A percentile compares a stretch with the other conserved stretches of the same genome.
These are phyloP conservation scores for Otocyon megalotis DNA, from an alignment of 2,113 vertebrate species.

Conservation along the genomic window DNA sequence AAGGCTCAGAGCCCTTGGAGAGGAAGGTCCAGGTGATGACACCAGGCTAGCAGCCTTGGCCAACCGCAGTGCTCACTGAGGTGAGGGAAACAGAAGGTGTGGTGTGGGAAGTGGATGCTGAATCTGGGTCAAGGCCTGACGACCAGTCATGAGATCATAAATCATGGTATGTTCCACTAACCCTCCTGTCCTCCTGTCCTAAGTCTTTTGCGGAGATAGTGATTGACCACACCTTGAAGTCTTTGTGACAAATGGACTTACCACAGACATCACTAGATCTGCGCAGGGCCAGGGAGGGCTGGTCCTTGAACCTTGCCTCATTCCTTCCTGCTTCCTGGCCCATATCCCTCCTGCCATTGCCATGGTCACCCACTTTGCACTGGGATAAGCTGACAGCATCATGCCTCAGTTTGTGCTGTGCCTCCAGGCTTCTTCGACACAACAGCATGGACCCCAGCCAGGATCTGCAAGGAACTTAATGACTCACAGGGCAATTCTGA, in stretches of 20 bases:
- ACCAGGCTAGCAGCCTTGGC: background rate
- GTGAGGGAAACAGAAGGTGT: background rate
- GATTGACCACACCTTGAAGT: background rate
- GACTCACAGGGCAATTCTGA: background rate
- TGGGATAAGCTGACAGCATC: background rate
- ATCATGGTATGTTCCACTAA: background rate
- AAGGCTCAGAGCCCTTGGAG: background rate
- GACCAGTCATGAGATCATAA: background rate
- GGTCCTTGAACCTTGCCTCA: background rate
- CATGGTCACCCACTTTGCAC: background rate
- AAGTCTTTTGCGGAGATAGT: background rate
- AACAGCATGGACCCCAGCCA: background rate
- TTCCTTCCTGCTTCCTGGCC: background rate
- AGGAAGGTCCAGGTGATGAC: background rate
- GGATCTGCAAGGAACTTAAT: background rate
- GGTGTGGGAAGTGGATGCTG: background rate
- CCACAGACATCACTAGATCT: background rate
- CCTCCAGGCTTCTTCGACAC: background rate
- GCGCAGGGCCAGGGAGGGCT: background rate
- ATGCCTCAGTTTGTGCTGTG: background rate
- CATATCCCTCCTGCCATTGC: background rate
- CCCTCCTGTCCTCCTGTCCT: no score
- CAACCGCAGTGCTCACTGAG: background rate
- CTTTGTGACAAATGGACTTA: background rate
- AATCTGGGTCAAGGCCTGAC: background rate